Base-by-base conservation (phyloP, 2,888 invertebrate genomes). In the Colostygia pectinataria region DNA sequence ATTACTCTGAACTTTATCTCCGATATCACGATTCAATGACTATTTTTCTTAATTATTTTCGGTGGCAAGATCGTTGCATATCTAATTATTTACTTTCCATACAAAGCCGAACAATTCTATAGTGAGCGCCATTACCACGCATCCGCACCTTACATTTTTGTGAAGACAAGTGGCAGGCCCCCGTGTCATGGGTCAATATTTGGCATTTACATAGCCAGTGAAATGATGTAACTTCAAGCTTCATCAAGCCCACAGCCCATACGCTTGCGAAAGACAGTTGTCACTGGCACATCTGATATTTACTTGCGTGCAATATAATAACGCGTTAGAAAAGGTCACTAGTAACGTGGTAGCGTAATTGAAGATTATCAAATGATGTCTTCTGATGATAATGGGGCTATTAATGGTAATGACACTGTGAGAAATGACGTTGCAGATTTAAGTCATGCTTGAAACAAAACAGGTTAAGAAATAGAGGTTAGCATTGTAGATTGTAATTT, bases 161-260 rank as follows among this genome's bases (percentile, higher is more conserved):
- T 23, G 31, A 71, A 78, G 63, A 80, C 77, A 71, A 75, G 83
- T 83, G 74, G 78, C 74, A 59, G 61, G 63, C 68, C 65, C 63
- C 51, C 71, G 57, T 76, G 79, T 77, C 82, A 77, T 71, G 73
- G 87, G 88, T 89, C 85, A 88, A 76, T 77, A 78, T 86, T 82
- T 87, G 86, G 78, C 87, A 88, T 89, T 90, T 86, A 68, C 73
- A 69, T 66, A 73, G 39, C 18, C 37, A 44, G 70, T 72, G 53
- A 64, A 68, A 74, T 85, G 79, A 81, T 64, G 75, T 80, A 82
- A 83, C 61, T n/a, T 59, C 64, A 60, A 53, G 25, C 53, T 64
- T 63, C 61, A n/a, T 59, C 64, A 60, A 53, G 25, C 53, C 65
- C 63, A 55, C n/a, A 66, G 55, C 55, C 55, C 36, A 56, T 48